Evolutionary conservation across 1,140 invertebrate species (phyloP).

Genomic region (Drosophila ercepeae): DNA sequence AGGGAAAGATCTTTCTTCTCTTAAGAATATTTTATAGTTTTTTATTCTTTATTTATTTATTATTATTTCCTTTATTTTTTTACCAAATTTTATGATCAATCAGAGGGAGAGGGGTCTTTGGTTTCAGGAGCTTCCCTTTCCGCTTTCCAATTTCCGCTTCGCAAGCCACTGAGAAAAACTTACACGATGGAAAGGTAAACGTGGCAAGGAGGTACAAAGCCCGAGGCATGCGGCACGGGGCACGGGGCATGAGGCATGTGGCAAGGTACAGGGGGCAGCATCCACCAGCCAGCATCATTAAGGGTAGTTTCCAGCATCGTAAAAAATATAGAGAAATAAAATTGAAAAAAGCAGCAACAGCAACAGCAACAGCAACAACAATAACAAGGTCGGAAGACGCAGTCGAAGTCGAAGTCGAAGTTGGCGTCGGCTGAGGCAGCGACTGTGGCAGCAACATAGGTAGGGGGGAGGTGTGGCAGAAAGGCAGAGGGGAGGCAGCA

Average conservation of each 20-base stretch:
- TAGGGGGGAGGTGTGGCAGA: too few relatives aligned
- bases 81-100: constrained; percentile 24
- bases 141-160: constrained; percentile 6
- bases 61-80: background rate
- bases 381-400: constrained; percentile 56
- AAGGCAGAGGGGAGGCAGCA: background rate
- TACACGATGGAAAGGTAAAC: constrained; percentile 9
- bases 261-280: constrained; percentile 29
- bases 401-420: constrained; percentile 47
- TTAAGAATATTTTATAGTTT: too few relatives aligned
- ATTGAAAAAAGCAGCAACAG: constrained; percentile 64
- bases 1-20: too few relatives aligned
- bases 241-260: background rate
- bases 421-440: constrained; percentile 18
- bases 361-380: constrained; percentile 44
- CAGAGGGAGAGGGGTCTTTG: background rate
- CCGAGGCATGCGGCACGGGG: background rate
- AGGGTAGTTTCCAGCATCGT: constrained; percentile 78
- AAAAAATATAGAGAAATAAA: constrained; percentile 81
- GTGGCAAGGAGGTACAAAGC: background rate
- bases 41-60: too few relatives aligned
- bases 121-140: background rate
- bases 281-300: constrained; percentile 72
- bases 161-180: constrained; percentile 16
- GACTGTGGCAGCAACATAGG: background rate